Evolutionary conservation across 2,888 invertebrate species (phyloP), one percentile per base, ranked within the genome.

Genomic region (Agonopterix subpropinquella): DNA sequence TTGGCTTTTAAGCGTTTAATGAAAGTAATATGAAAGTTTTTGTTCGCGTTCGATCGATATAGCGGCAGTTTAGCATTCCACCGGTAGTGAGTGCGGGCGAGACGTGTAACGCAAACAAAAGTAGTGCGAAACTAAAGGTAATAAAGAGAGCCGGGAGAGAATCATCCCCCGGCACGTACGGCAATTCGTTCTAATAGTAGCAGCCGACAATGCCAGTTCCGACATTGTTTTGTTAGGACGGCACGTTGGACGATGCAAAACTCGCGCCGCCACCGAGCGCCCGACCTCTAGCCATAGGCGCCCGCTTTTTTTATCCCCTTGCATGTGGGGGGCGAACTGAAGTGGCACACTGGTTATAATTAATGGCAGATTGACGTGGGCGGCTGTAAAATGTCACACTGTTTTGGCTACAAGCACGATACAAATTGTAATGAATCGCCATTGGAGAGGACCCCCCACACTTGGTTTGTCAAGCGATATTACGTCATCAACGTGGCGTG

Each of bases 361-460:
- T 85, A 86, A 85, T 84, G 80, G 73, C 67, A 62, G 69, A 77
- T 79, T 77, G 75, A 73, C 73, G 75, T 70, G 77, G 70, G 70
- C 70, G 77, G 71, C 75, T 77, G 79, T 78, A 80, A 67, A 56
- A 72, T 71, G 80, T 82, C 80, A 73, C 77, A 77, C 70, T 83
- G 80, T 85, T 87, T 82, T 78, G 82, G 80, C 79, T 77, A 82
- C 82, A 84, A 77, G 78, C 81, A 78, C 82, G 80, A 78, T 77
- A 82, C 82, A 84, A 77, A 79, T 80, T 78, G 73, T 82, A 78
- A 82, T 77, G 73, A 78, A 80, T 78, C 67, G 73, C 77, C 65
- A 75, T 59, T 60, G 61, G 65, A 28, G 28, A 5, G 77, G 86
- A 84, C 82, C 80, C 73, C 84, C 73, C 84, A 83, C 86, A 85